Evolutionary conservation across 2,797 vertebrate species (phyloP).

Genomic region (Lagorchestes hirsutus): DNA sequence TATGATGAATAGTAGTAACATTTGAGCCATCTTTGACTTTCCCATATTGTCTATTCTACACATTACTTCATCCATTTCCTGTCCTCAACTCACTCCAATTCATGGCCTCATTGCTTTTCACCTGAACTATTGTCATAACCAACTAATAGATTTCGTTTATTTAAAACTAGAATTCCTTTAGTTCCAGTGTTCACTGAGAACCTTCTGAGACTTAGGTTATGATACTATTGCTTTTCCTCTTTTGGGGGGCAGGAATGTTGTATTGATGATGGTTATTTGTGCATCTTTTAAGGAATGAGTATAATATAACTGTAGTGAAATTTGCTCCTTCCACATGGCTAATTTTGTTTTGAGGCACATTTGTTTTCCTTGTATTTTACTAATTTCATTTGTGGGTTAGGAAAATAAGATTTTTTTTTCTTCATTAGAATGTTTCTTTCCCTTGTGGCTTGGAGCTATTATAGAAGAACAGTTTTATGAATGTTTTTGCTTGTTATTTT

Average conservation of each 20-base stretch:
- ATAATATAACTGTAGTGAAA: constrained; percentile 11
- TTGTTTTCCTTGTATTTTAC: constrained; percentile 59
- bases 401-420: constrained; percentile 22
- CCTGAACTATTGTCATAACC: background rate
- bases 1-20: background rate
- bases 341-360: constrained; percentile 44
- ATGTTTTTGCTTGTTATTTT: constrained; percentile 50
- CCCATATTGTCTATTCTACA: background rate
- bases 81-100: background rate
- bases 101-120: background rate
- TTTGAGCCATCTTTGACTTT: background rate
- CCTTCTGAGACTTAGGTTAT: constrained; percentile 17
- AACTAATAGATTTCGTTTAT: background rate
- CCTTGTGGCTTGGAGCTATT: constrained; percentile 48
- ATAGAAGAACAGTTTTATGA: constrained; percentile 39
- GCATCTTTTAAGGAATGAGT: constrained; percentile 28
- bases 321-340: constrained; percentile 26
- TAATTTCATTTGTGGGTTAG: constrained; percentile 40
- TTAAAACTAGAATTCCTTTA: constrained; percentile 63
- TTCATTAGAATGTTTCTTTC: constrained; percentile 28
- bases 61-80: background rate
- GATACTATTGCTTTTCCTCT: background rate
- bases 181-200: background rate
- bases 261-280: background rate
- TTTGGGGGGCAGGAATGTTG: background rate